Evolutionary conservation across 2,113 vertebrate genomes (phyloP).

Genomic region (Mystacornis crossleyi): DNA sequence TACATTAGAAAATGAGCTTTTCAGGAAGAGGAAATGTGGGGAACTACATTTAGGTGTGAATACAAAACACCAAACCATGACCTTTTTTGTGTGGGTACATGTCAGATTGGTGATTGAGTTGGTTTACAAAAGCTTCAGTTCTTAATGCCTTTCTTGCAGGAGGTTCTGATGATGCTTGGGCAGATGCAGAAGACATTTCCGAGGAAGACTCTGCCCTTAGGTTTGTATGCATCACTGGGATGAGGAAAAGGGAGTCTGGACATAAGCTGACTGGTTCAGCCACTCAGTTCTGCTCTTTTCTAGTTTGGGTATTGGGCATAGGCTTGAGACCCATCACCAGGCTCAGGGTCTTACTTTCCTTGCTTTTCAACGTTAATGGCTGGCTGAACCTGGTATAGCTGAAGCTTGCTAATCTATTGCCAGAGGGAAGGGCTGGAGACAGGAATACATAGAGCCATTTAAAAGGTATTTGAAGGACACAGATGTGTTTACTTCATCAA

Average conservation of each 20-base stretch:
- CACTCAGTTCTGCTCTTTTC: neutral
- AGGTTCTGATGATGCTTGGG: constrained; percentile 89
- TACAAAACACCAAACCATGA: neutral
- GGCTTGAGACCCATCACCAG: neutral
- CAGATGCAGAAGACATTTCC: constrained; percentile 85
- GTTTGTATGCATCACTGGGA: constrained; percentile 69
- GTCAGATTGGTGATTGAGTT: neutral
- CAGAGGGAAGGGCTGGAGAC: neutral
- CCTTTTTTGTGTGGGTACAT: accelerated
- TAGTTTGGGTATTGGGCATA: neutral
- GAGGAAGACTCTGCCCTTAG: constrained; percentile 88
- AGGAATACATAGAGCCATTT: neutral
- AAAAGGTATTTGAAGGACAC: neutral
- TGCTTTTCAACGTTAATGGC: neutral
- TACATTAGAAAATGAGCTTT: neutral
- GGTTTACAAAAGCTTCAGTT: neutral
- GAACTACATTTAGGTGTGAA: neutral
- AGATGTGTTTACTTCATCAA: neutral
- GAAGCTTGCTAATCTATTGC: neutral
- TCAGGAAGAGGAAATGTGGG: neutral
- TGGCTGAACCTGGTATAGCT: neutral
- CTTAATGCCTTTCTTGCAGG: constrained; percentile 73
- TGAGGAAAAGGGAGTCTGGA: neutral
- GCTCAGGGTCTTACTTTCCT: neutral
- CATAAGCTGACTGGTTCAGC: neutral